Percentiles rank a stretch among this genome's conserved stretches.
phyloP scores from a whole-genome alignment of 1,140 invertebrate species.

The Luehdorfia chinensis region DNA sequence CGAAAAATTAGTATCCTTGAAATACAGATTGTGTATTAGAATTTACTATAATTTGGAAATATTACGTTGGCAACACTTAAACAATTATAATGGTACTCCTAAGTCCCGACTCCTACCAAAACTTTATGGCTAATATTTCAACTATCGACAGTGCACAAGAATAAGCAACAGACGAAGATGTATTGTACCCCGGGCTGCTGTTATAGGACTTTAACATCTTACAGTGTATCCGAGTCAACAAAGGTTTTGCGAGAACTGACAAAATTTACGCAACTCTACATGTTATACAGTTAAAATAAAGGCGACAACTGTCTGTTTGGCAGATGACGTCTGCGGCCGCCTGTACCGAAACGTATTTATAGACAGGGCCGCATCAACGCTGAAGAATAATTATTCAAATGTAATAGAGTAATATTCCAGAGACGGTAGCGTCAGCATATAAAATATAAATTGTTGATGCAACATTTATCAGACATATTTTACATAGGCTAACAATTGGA shows the following conservation, averaged over 20 bases:
- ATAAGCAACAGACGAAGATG: slow-evolving; percentile 9
- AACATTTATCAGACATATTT: too few relatives aligned
- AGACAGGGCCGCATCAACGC: slow-evolving; percentile 41
- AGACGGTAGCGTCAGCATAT: slow-evolving; percentile 28
- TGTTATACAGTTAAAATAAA: slow-evolving; percentile 9
- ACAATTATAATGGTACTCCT: too few relatives aligned
- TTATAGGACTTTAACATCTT: slow-evolving; percentile 17
- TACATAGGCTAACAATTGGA: too few relatives aligned
- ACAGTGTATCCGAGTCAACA: background rate
- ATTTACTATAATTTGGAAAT: too few relatives aligned
- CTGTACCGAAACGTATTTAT: slow-evolving; percentile 40
- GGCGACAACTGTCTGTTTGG: slow-evolving; percentile 1
- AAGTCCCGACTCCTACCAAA: background rate
- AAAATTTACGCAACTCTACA: background rate
- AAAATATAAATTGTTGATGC: too few relatives aligned
- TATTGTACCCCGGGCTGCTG: slow-evolving; percentile 11
- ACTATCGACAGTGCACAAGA: slow-evolving; percentile 7
- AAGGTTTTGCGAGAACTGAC: background rate
- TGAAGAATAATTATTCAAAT: slow-evolving; percentile 57
- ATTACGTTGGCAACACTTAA: too few relatives aligned
- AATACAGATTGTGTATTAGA: too few relatives aligned
- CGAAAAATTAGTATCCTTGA: too few relatives aligned
- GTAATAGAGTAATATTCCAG: slow-evolving; percentile 50
- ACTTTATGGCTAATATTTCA: slow-evolving; percentile 13
- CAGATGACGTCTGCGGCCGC: slow-evolving; percentile 5